Evolutionary conservation across 2,113 vertebrate species (phyloP).

Genomic region (Nesospiza acunhae): DNA sequence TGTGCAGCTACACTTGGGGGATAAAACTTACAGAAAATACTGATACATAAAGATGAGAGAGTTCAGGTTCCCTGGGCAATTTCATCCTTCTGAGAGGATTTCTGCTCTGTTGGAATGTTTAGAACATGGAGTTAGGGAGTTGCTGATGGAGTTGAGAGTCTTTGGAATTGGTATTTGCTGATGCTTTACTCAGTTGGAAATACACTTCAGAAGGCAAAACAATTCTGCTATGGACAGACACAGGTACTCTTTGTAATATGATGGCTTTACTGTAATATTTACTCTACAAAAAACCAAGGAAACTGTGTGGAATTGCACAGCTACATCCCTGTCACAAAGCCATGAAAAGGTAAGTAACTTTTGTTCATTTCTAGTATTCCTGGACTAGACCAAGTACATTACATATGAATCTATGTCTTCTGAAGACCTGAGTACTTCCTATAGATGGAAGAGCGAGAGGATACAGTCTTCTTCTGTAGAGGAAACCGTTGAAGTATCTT

Average conservation of each 20-base stretch:
- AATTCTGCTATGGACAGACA: neutral
- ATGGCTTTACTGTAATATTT: neutral
- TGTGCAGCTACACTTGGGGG: neutral
- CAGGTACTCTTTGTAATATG: neutral
- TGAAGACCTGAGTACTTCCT: neutral
- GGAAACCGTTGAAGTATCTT: neutral
- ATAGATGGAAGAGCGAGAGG: neutral
- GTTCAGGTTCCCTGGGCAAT: neutral
- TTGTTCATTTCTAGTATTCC: neutral
- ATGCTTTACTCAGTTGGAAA: neutral
- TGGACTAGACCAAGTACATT: neutral
- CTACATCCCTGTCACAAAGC: neutral
- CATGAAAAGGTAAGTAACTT: neutral
- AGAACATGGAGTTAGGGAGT: neutral
- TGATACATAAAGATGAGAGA: neutral
- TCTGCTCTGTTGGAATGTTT: neutral
- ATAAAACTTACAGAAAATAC: neutral
- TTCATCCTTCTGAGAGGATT: neutral
- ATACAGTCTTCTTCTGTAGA: rapidly evolving
- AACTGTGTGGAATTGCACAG: neutral
- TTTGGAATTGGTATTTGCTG: neutral
- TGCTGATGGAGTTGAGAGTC: neutral
- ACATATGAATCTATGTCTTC: neutral
- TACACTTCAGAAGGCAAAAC: neutral
- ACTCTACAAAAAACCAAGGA: neutral